phyloP scores from a whole-genome alignment of 1,140 invertebrate species.

The Drosophila trapezifrons region DNA sequence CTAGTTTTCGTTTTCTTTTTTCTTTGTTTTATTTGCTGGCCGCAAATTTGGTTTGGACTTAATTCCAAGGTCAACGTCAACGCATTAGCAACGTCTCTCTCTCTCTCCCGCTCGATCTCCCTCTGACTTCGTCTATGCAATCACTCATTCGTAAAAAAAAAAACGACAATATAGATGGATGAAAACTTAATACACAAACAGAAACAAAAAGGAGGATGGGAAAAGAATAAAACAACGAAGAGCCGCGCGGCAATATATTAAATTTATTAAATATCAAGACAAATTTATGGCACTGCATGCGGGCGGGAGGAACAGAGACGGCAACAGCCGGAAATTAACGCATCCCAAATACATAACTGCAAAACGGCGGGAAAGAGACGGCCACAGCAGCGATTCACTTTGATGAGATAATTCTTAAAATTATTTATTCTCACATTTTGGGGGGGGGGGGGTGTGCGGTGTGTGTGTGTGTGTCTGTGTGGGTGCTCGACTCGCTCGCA shows the following conservation, averaged over 20 bases:
- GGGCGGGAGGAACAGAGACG: neutral
- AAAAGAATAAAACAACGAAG: constrained; percentile 14
- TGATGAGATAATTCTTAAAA: constrained; percentile 75
- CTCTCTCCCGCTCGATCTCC: neutral
- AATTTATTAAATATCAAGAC: constrained; percentile 37
- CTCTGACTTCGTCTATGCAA: constrained; percentile 43
- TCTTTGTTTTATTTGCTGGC: constrained; percentile 23
- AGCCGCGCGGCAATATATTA: constrained; percentile 18
- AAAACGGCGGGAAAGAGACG: constrained; percentile 12
- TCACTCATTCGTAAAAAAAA: constrained; percentile 55
- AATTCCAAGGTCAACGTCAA: constrained; percentile 61
- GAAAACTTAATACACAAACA: constrained; percentile 10
- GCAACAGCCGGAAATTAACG: constrained; percentile 47
- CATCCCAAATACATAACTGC: constrained; percentile 30
- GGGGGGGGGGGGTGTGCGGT: too few relatives aligned
- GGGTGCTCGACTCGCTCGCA: constrained; percentile 23
- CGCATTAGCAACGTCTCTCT: constrained; percentile 57
- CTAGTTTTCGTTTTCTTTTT: constrained; percentile 16
- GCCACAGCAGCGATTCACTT: constrained; percentile 20
- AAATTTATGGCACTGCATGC: constrained; percentile 20
- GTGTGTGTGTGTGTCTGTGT: constrained; percentile 6
- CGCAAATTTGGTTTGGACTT: constrained; percentile 60
- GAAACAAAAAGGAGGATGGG: neutral
- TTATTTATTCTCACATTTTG: constrained; percentile 29
- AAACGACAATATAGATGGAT: constrained; percentile 17